Evolutionary conservation across 2,888 invertebrate genomes (phyloP).

Genomic region (Lycaena phlaeas): DNA sequence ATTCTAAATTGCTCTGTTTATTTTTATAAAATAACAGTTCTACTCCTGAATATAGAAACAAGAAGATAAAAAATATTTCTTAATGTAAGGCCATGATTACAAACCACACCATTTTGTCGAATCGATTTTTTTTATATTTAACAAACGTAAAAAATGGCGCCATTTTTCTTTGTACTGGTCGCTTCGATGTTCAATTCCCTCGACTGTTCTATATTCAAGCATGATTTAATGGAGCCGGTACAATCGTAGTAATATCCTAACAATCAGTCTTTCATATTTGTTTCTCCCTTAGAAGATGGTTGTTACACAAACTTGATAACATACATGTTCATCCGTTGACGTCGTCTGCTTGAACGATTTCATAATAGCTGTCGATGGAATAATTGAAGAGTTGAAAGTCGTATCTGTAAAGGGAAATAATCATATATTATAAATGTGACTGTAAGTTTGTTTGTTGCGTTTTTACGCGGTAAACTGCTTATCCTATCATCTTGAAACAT

Average conservation of each 20-base stretch:
- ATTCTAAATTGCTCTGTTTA: not conserved
- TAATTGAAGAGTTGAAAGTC: slow-evolving; percentile 93
- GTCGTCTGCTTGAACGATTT: slow-evolving; percentile 60
- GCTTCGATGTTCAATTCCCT: not conserved
- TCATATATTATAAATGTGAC: too few relatives aligned
- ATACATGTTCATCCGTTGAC: slow-evolving; percentile 41
- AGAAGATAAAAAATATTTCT: too few relatives aligned
- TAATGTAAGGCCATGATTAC: too few relatives aligned
- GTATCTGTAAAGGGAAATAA: slow-evolving; percentile 73
- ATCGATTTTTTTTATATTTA: too few relatives aligned
- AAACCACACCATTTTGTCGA: too few relatives aligned
- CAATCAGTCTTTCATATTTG: not conserved
- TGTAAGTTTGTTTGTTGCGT: too few relatives aligned
- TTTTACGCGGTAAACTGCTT: too few relatives aligned
- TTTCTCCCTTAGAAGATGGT: not conserved
- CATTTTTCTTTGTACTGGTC: not conserved
- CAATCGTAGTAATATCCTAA: not conserved
- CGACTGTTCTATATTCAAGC: too few relatives aligned
- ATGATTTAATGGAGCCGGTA: not conserved
- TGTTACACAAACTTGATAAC: not conserved
- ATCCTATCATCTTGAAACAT: too few relatives aligned
- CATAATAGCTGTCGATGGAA: slow-evolving; percentile 79
- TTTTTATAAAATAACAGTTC: too few relatives aligned
- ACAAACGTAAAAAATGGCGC: too few relatives aligned
- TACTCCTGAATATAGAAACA: too few relatives aligned